Evolutionary conservation across 2,888 invertebrate species (phyloP).

Genomic region (Leptinotarsa juncta): DNA sequence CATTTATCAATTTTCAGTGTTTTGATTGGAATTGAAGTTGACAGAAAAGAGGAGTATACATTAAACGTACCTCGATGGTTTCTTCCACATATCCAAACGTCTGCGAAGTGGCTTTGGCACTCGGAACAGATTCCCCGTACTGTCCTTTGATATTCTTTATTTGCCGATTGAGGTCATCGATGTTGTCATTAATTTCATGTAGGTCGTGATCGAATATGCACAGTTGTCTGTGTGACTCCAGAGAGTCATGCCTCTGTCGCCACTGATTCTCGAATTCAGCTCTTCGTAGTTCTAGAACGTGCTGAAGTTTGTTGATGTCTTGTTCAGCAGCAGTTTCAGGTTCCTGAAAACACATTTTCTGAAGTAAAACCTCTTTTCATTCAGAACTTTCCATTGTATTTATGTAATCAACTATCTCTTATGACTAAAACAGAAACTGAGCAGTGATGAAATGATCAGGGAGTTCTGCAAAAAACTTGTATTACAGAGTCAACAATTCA

Average conservation of each 20-base stretch:
- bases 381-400: too few relatives aligned
- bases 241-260: slow-evolving; percentile 70
- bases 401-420: too few relatives aligned
- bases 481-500: too few relatives aligned
- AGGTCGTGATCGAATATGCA: slow-evolving; percentile 78
- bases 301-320: slow-evolving; percentile 77
- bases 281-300: slow-evolving; percentile 72
- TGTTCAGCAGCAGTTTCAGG: slow-evolving; percentile 74
- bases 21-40: too few relatives aligned
- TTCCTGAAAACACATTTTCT: slow-evolving; percentile 64
- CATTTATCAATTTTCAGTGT: too few relatives aligned
- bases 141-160: slow-evolving; percentile 74
- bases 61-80: slow-evolving; percentile 75
- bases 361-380: not conserved
- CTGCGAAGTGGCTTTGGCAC: slow-evolving; percentile 76
- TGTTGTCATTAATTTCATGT: slow-evolving; percentile 76
- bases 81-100: slow-evolving; percentile 83
- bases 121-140: slow-evolving; percentile 78
- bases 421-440: too few relatives aligned
- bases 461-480: too few relatives aligned
- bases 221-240: slow-evolving; percentile 74
- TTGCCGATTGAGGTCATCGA: slow-evolving; percentile 76
- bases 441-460: too few relatives aligned
- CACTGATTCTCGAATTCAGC: slow-evolving; percentile 75
- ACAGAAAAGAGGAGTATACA: too few relatives aligned